phyloP scores from a whole-genome alignment of 2,797 vertebrate genomes.

The Arrhamphus sclerolepis region DNA sequence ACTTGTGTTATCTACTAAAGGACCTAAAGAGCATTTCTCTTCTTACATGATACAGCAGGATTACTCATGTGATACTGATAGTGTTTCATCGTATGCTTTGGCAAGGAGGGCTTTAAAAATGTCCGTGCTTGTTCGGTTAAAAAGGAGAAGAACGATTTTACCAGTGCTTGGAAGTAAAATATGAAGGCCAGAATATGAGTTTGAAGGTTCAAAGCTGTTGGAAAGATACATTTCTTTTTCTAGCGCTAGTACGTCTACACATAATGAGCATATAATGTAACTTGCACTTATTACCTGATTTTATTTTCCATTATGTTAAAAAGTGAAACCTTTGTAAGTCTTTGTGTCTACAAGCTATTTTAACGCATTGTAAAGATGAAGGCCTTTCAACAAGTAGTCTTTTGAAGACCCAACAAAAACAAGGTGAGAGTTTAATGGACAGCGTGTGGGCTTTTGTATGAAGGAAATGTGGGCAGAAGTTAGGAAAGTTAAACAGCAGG shows the following conservation, averaged over 20 bases:
- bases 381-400: constrained; percentile 34
- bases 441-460: constrained; percentile 16
- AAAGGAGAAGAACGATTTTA: neutral
- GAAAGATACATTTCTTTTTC: constrained; percentile 3
- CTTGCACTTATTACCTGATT: constrained; percentile 42
- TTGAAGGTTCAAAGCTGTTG: constrained; percentile 4
- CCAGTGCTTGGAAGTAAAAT: constrained; percentile 11
- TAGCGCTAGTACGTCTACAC: constrained; percentile 13
- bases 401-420: constrained; percentile 39
- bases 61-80: constrained; percentile 21
- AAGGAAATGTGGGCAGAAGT: constrained; percentile 31
- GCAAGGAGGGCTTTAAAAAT: constrained; percentile 14
- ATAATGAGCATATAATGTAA: constrained; percentile 20
- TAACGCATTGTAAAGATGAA: constrained; percentile 43
- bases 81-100: constrained; percentile 36
- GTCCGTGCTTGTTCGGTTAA: constrained; percentile 10
- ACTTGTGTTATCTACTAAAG: constrained; percentile 38
- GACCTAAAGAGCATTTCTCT: constrained; percentile 30
- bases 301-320: constrained; percentile 26
- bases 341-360: constrained; percentile 48
- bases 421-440: constrained; percentile 35
- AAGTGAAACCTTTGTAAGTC: constrained; percentile 47
- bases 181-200: constrained; percentile 28
- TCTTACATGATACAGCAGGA: constrained; percentile 9
- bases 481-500: constrained; percentile 45